A percentile compares a stretch with the other conserved stretches of the same genome.
Evolutionary conservation across 2,797 vertebrate genomes (phyloP).

Genomic region (Gymnothorax reevesii): DNA sequence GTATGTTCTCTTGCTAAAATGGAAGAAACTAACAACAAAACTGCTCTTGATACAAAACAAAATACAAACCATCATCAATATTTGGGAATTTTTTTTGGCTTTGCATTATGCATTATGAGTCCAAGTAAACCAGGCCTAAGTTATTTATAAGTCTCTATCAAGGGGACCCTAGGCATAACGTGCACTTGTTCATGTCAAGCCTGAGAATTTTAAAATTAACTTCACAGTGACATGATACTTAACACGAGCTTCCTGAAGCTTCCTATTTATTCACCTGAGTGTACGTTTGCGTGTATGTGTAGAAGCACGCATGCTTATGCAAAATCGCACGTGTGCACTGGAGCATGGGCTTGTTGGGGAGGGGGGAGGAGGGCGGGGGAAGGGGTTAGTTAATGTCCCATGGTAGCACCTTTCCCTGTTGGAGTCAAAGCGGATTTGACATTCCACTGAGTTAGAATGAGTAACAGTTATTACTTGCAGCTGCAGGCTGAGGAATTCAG

Average conservation of each 20-base stretch:
- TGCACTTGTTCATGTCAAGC: not conserved
- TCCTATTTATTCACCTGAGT: not conserved
- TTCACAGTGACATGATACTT: not conserved
- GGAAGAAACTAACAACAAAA: too few species aligned
- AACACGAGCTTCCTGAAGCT: not conserved
- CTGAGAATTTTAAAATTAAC: not conserved
- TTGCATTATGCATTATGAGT: too few species aligned
- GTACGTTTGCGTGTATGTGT: not conserved
- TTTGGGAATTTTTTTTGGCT: too few species aligned
- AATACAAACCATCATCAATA: too few species aligned
- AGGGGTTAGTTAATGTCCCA: not conserved
- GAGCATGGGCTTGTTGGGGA: not conserved
- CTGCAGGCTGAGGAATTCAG: not conserved
- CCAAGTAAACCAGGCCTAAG: too few species aligned
- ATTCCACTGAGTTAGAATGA: not conserved
- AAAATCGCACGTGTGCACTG: too few species aligned
- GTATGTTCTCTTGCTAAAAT: too few species aligned
- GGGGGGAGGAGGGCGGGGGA: too few species aligned
- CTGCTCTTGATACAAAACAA: too few species aligned
- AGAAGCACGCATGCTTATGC: not conserved
- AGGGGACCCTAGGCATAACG: not conserved
- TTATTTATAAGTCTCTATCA: not conserved
- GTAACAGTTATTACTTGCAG: not conserved
- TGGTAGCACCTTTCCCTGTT: not conserved
- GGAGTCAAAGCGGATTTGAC: constrained; percentile 18